Evolutionary conservation across 2,888 invertebrate genomes (phyloP), one percentile per base, ranked within the genome.

Genomic region (Selenia dentaria): DNA sequence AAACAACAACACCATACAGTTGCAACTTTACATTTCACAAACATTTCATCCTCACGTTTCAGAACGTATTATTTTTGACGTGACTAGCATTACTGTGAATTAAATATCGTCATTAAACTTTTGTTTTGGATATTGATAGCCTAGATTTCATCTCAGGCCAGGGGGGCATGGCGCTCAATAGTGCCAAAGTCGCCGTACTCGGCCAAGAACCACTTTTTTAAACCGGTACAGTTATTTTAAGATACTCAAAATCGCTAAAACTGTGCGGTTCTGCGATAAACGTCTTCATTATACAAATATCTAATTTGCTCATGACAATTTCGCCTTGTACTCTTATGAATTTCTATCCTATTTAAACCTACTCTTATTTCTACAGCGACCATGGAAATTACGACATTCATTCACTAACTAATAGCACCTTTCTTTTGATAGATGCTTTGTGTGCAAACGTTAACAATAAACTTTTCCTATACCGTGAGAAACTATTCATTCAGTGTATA

Each of bases 401-500:
- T 22, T 0, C 16, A 8, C 12, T 16, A 24, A 34, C 14, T 12
- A 27, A 39, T 14, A 10, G 10, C 1, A 24, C 24, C 33, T 33
- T 38, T 40, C 35, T 46, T 40, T 16, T 14, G 26, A 26, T 25
- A 29, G 24, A 25, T 34, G 28, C 11, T 9, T 37, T 26, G 27
- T 32, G 20, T 24, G 10, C 22, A 32, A 26, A 9, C 9, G 6
- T n/a, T 41, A n/a, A 47, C 47, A 48, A 48, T 48, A 13, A 38
- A 48, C 41, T 48, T 41, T 48, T 48, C 41, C 37, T 37, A 33
- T 33, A 34, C 20, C 41, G 44, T 47, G 32, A 33, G 28, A 44
- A 33, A 16, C 29, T 28, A 18, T 9, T 32, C 24, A 41, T 42
- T 35, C 35, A 42, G 29, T 37, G 27, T 9, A 31, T 14, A 41